Percentiles rank a stretch among this genome's conserved stretches.
phyloP scores from a whole-genome alignment of 1,140 invertebrate genomes.

The Drosophila chauvacae region DNA sequence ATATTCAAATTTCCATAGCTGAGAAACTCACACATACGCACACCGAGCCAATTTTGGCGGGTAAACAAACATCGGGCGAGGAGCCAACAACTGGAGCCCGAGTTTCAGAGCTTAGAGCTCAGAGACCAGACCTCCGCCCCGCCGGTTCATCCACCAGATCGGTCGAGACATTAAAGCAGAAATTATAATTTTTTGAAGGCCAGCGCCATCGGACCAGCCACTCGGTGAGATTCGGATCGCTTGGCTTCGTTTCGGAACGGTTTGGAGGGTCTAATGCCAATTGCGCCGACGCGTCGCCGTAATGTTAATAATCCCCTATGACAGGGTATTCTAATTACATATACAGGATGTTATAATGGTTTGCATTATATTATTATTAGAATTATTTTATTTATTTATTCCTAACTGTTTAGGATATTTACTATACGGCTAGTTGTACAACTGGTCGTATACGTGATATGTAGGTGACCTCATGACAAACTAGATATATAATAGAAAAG shows the following conservation, averaged over 20 bases:
- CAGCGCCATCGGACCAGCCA: constrained; percentile 39
- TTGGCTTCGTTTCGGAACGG: constrained; percentile 24
- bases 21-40: constrained; percentile 17
- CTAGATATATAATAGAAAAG: no score
- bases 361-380: neutral
- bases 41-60: constrained; percentile 6
- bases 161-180: constrained; percentile 67
- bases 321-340: neutral
- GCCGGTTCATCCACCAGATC: constrained; percentile 1
- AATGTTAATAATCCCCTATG: constrained; percentile 34
- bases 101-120: constrained; percentile 20
- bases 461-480: fast-evolving
- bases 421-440: neutral
- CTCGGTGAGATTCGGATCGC: constrained; percentile 30
- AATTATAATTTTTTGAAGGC: constrained; percentile 83
- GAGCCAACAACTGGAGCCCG: constrained; percentile 34
- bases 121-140: constrained; percentile 24
- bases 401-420: neutral
- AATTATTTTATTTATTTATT: neutral
- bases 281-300: constrained; percentile 45
- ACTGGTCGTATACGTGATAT: constrained; percentile 15
- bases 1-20: constrained; percentile 65
- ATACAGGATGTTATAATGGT: neutral
- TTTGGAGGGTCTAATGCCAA: constrained; percentile 62
- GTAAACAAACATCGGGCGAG: constrained; percentile 62